These are phyloP conservation scores for Oscheius onirici DNA, from an alignment of 2,888 invertebrate species.

Conservation along the genomic window DNA sequence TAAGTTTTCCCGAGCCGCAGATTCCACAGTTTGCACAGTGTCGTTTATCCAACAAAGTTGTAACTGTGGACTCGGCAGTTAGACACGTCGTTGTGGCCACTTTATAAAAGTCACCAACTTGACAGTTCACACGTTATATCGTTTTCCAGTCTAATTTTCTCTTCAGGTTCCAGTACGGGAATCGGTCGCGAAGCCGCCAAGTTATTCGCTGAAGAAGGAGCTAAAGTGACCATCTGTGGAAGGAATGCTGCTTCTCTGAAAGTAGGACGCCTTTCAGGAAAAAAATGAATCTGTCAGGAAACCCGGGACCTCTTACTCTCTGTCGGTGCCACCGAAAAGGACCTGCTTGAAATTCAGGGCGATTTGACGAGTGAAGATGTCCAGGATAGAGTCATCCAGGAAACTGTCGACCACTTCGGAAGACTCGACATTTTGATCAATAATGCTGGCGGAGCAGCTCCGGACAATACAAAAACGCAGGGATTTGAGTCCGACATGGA, in stretches of 20 bases:
- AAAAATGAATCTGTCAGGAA: background rate
- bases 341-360: constrained; percentile 55
- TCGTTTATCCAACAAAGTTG: too few species aligned
- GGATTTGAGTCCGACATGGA: constrained; percentile 33
- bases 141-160: too few species aligned
- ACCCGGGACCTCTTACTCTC: background rate
- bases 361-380: constrained; percentile 68
- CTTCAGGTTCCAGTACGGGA: constrained; percentile 43
- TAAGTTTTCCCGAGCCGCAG: too few species aligned
- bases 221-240: constrained; percentile 42
- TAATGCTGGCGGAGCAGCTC: constrained; percentile 20
- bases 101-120: too few species aligned
- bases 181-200: constrained; percentile 42
- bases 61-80: too few species aligned
- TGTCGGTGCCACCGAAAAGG: background rate
- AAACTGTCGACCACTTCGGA: constrained; percentile 49
- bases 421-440: constrained; percentile 53
- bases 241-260: constrained; percentile 37
- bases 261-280: too few species aligned
- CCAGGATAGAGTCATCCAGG: constrained; percentile 41
- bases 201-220: constrained; percentile 42
- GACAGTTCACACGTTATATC: too few species aligned
- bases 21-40: too few species aligned
- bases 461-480: constrained; percentile 3
- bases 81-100: too few species aligned